Conservation (phyloP, 2,888 invertebrate genomes). For the Craniophora ligustri region DNA sequence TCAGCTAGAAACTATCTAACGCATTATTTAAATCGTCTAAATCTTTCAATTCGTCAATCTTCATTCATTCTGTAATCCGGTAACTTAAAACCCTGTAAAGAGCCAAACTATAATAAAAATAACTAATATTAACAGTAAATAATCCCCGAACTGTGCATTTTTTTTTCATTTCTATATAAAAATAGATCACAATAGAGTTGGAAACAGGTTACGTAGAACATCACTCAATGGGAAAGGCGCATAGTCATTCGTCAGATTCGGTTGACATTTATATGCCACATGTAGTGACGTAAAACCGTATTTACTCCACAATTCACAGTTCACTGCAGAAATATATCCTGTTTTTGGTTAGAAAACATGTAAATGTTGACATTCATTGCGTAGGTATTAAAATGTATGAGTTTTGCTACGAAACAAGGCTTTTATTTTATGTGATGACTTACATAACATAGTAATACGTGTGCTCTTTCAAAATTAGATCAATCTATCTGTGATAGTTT, state of each 20-base stretch:
- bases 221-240: slow-evolving; percentile 22
- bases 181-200: neutral
- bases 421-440: neutral
- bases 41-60: too few relatives aligned
- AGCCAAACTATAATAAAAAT: too few relatives aligned
- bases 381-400: slow-evolving; percentile 22
- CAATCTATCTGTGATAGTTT: too few relatives aligned
- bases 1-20: too few relatives aligned
- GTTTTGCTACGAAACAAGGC: slow-evolving; percentile 3
- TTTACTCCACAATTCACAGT: slow-evolving; percentile 13
- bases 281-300: slow-evolving; percentile 21
- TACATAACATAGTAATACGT: neutral
- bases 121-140: too few relatives aligned
- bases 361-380: slow-evolving; percentile 33
- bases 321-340: slow-evolving; percentile 11
- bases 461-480: too few relatives aligned
- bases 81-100: too few relatives aligned
- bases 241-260: slow-evolving; percentile 39
- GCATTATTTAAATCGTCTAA: too few relatives aligned
- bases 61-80: too few relatives aligned
- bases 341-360: slow-evolving; percentile 26
- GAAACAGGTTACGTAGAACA: slow-evolving; percentile 24
- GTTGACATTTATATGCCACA: slow-evolving; percentile 38
- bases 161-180: too few relatives aligned
- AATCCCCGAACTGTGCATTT: too few relatives aligned